Base-by-base conservation (phyloP, 2,888 invertebrate species). In the Epinotia demarniana region DNA sequence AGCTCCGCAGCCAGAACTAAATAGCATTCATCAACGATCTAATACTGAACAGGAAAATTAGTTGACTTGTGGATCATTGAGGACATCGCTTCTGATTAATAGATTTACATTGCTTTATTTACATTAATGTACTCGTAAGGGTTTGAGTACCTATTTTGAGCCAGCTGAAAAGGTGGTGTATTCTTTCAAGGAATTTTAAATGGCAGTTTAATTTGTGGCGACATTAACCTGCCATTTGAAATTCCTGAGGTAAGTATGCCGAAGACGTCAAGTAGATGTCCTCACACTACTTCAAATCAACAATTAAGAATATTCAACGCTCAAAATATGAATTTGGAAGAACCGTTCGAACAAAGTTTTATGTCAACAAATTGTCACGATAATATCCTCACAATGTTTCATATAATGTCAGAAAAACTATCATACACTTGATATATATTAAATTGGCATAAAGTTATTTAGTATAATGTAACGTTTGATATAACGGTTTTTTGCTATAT, bases 261-360 rank as follows among this genome's bases (percentile, higher is more conserved):
- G 39, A 39, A 39, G 33, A 33, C 0, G 8, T 39, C 8, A 9
- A 39, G 9, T 39, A 39, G 9, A 8, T 33, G 33, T 33, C 33
- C 33, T 43, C 63, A 46, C 18, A 46, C 43, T 66, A 67, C 9
- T 12, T 18, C 12, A 12, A 33, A 55, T 18, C 6, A 55, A 11
- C 39, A 39, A 9, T 11, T n/a, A 12, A 43, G 23, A 60, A 43
- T 8, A 0, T 11, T 39, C 33, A 0, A 12, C n/a, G 23, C 12
- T 12, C 43, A 46, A 60, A 58, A 23, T 60, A 57, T 19, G 27
- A 70, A 70, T 64, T 70, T 43, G 53, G 74, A 70, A 70, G 69
- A 68, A 43, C 55, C 62, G 55, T 58, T 57, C 23, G 43, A 39
- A 33, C 0, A 49, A 68, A 57, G 43, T 66, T 69, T 63, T 12